Evolutionary conservation across 2,888 invertebrate species (phyloP), one percentile per base, ranked within the genome.

Genomic region (Petrolisthes manimaculis): DNA sequence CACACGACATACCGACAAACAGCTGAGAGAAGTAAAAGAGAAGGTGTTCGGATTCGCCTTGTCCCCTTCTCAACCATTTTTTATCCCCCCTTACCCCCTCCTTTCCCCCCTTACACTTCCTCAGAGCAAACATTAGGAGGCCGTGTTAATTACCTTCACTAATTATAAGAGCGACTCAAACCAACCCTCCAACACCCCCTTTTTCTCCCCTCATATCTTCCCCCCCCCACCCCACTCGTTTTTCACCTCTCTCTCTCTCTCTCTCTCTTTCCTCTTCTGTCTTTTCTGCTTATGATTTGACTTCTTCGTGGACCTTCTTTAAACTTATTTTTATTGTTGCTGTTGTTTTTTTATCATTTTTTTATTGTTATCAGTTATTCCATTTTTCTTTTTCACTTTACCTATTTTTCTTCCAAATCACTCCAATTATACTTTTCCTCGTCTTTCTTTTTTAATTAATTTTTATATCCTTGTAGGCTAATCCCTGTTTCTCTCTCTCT

Each of bases 201-300:
- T n/a, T 56, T n/a, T 6, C 51, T n/a, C 56, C 71, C 53, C 67
- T 24, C 67, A 12, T 6, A n/a, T 18, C 54, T 5, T 53, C 18
- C n/a, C 54, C 24, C 55, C 51, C 79, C 12, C 54, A 8, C 54
- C 4, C 55, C n/a, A 9, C n/a, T 21, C n/a, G 54, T 54, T 3
- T 56, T 80, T 56, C 54, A 24, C 24, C 80, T 80, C 80, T 21
- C n/a, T 21, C 56, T 61, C 56, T 55, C 56, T 55, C 61, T n/a
- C n/a, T 55, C 61, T 53, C 79, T 79, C 18, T 54, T n/a, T 75
- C n/a, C n/a, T n/a, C n/a, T n/a, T n/a, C n/a, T n/a, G n/a, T n/a
- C n/a, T n/a, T n/a, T n/a, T n/a, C n/a, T n/a, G n/a, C n/a, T n/a
- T n/a, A n/a, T n/a, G n/a, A n/a, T 71, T 18, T 71, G n/a, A n/a